phyloP scores from a whole-genome alignment of 2,797 vertebrate genomes.

The Sylvilagus floridanus region DNA sequence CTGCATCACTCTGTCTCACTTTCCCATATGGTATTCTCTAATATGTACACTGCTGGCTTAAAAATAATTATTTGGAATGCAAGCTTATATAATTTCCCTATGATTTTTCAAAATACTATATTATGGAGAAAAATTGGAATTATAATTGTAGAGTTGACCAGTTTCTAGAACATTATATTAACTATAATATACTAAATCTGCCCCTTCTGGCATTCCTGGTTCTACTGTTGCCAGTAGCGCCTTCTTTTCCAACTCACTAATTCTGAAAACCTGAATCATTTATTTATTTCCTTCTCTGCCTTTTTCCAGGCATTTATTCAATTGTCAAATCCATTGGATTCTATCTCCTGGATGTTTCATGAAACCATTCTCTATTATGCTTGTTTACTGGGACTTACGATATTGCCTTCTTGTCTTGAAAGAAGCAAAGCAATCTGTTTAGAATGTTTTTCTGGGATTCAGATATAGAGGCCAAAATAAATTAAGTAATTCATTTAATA shows the following conservation, averaged over 20 bases:
- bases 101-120: slow-evolving; percentile 23
- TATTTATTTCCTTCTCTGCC: neutral
- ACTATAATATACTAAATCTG: neutral
- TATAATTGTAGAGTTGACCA: slow-evolving; percentile 38
- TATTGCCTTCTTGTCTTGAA: neutral
- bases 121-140: neutral
- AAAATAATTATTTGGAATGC: slow-evolving; percentile 38
- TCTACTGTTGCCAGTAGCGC: neutral
- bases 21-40: slow-evolving; percentile 60
- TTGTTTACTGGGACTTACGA: neutral
- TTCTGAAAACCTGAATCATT: slow-evolving; percentile 3
- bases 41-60: neutral
- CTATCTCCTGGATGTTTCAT: neutral
- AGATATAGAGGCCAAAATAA: slow-evolving; percentile 34
- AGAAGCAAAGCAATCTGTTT: slow-evolving; percentile 21
- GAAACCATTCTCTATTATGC: neutral
- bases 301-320: neutral
- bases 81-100: slow-evolving; percentile 31
- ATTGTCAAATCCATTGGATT: neutral
- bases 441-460: neutral
- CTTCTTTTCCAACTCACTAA: neutral
- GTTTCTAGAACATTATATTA: slow-evolving; percentile 45
- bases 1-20: slow-evolving; percentile 40
- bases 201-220: neutral
- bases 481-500: slow-evolving; percentile 16